A percentile compares a stretch with the other conserved stretches of the same genome.
These are phyloP conservation scores for Oryctolagus cuniculus DNA, from an alignment of 2,113 vertebrate genomes.

Conservation along the genomic window DNA sequence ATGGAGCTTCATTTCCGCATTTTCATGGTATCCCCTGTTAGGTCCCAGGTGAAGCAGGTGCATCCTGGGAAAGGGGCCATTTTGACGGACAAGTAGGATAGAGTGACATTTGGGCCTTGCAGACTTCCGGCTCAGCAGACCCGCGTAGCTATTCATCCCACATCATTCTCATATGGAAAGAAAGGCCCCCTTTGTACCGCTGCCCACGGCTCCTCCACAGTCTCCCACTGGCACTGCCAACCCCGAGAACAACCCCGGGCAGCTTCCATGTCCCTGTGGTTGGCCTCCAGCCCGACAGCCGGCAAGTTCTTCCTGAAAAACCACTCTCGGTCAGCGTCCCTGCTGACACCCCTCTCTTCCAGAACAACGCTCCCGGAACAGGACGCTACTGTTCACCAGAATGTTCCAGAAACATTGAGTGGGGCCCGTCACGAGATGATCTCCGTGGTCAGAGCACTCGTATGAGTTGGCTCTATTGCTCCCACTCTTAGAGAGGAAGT, in stretches of 20 bases:
- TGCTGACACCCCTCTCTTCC: slow-evolving; percentile 14
- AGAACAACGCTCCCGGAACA: background rate
- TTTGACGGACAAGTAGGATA: too few relatives aligned
- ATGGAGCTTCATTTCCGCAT: too few relatives aligned
- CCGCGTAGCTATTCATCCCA: too few relatives aligned
- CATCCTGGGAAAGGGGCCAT: too few relatives aligned
- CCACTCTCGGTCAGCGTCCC: background rate
- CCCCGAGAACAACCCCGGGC: background rate
- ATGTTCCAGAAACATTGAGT: background rate
- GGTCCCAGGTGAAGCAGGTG: too few relatives aligned
- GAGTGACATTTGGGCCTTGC: too few relatives aligned
- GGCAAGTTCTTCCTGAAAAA: slow-evolving; percentile 61
- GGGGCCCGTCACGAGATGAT: background rate
- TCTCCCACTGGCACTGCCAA: background rate
- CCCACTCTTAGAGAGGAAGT: background rate
- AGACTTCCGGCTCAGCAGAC: too few relatives aligned
- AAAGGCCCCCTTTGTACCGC: background rate
- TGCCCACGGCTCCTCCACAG: background rate
- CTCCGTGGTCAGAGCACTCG: background rate
- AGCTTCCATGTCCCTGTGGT: background rate
- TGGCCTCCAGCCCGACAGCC: background rate
- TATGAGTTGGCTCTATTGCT: background rate
- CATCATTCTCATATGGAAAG: background rate
- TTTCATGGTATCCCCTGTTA: too few relatives aligned
- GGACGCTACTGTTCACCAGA: background rate